Evolutionary conservation across 2,888 invertebrate genomes (phyloP), one percentile per base, ranked within the genome.

Genomic region (Orthonychiurus folsomi): DNA sequence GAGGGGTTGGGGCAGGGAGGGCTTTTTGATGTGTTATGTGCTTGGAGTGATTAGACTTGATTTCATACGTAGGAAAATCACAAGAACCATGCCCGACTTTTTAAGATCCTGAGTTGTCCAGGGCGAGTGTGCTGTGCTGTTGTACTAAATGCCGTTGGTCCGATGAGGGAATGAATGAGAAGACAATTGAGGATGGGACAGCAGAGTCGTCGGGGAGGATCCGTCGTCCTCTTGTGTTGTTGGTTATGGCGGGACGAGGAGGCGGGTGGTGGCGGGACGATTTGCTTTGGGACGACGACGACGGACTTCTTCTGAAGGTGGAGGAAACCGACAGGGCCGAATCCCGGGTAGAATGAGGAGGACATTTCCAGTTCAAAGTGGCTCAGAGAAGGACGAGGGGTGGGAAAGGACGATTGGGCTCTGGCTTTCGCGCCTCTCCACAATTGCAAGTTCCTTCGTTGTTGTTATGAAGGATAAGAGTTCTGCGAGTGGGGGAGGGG

Each of bases 281-380:
- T n/a, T n/a, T n/a, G n/a, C n/a, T n/a, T n/a, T n/a, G n/a, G n/a
- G n/a, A n/a, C n/a, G n/a, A n/a, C n/a, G n/a, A n/a, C n/a, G n/a
- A n/a, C n/a, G n/a, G n/a, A n/a, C n/a, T n/a, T n/a, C n/a, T n/a
- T n/a, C n/a, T 37, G 37, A 37, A 37, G 5, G 5, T 15, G 37
- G 37, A 37, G 37, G n/a, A n/a, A n/a, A n/a, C n/a, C n/a, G n/a
- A n/a, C n/a, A n/a, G n/a, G n/a, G n/a, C n/a, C n/a, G n/a, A n/a
- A n/a, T n/a, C n/a, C n/a, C n/a, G n/a, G n/a, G n/a, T 37, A 37
- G 37, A 37, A 37, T 37, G 37, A 37, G 37, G 37, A 37, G 37
- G 37, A 37, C 37, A 37, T 37, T 37, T 15, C 15, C 15, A 5
- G 9, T 15, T 5, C 5, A 37, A 37, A 37, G 15, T 15, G 37